These are phyloP conservation scores for Fratercula arctica DNA, from an alignment of 2,797 vertebrate species.

Conservation along the genomic window DNA sequence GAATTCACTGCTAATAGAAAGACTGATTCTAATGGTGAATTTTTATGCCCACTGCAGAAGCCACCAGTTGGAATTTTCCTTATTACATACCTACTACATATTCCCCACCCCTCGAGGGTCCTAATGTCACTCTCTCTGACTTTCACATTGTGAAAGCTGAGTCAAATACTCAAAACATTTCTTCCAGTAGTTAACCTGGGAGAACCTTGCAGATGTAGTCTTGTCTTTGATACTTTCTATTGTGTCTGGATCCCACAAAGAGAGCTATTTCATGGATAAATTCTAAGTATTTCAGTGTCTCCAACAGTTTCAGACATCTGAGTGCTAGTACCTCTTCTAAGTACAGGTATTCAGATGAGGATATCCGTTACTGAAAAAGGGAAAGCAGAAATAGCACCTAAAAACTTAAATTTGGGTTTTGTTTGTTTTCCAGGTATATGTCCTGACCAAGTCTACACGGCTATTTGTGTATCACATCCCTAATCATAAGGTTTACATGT, in stretches of 20 bases:
- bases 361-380: neutral
- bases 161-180: neutral
- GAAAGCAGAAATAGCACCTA: neutral
- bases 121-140: neutral
- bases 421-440: neutral
- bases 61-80: neutral
- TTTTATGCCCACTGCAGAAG: neutral
- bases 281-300: neutral
- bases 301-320: neutral
- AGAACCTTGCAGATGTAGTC: neutral
- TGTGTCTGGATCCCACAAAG: neutral
- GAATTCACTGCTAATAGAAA: neutral
- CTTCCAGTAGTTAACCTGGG: neutral
- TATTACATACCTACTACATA: neutral
- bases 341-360: neutral
- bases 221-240: neutral
- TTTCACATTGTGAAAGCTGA: neutral
- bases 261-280: neutral
- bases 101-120: neutral
- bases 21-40: neutral
- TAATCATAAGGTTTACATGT: neutral
- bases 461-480: too few species aligned
- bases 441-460: neutral
- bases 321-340: neutral
- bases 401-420: neutral